Evolutionary conservation across 64 coral and sea anemone genomes (phyloP).

Genomic region (Astreopora myriophthalma): DNA sequence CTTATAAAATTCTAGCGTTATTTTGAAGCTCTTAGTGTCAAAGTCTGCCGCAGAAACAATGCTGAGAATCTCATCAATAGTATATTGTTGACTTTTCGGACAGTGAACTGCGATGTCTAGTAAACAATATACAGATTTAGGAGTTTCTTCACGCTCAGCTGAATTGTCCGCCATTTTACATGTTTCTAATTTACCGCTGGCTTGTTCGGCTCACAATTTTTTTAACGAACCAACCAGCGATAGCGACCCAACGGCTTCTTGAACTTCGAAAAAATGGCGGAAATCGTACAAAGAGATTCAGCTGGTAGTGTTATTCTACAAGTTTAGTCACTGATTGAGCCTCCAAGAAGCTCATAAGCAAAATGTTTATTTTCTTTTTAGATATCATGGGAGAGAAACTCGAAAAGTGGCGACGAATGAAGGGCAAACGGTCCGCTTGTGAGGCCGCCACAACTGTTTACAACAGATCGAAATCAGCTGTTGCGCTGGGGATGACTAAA

Average conservation of each 20-base stretch:
- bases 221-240: not conserved
- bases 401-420: slow-evolving; percentile 61
- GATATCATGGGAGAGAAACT: slow-evolving; percentile 47
- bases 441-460: not conserved
- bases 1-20: slow-evolving; percentile 45
- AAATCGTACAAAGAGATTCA: not conserved
- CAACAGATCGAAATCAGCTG: slow-evolving; percentile 31
- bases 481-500: not conserved
- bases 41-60: not conserved
- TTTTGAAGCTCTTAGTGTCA: slow-evolving; percentile 6
- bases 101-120: not conserved
- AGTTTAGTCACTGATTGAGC: not conserved
- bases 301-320: not conserved
- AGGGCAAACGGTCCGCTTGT: not conserved
- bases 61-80: not conserved
- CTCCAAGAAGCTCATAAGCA: not conserved
- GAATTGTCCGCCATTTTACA: not conserved
- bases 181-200: not conserved
- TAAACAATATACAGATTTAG: not conserved
- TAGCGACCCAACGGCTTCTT: not conserved
- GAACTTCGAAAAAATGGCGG: slow-evolving; percentile 70
- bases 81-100: not conserved
- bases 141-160: too few species aligned
- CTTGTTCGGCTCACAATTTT: not conserved
- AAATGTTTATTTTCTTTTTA: not conserved